These are phyloP conservation scores for Lutjanus argentimaculatus DNA, from an alignment of 2,797 vertebrate genomes.

Conservation along the genomic window DNA sequence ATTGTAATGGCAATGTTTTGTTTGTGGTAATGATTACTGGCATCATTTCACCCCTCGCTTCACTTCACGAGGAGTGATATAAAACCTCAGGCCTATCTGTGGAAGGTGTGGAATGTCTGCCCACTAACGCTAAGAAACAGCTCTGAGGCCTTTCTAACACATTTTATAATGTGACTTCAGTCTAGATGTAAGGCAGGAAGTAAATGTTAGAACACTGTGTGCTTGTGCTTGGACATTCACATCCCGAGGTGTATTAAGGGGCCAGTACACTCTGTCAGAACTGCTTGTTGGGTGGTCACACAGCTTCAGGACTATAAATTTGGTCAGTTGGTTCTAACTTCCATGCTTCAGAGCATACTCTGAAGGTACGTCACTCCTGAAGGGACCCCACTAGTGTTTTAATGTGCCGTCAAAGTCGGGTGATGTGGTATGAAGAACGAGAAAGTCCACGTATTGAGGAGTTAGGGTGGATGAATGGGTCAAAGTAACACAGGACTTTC, in stretches of 20 bases:
- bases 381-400: too few relatives aligned
- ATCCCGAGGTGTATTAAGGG: neutral
- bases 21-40: slow-evolving; percentile 21
- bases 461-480: too few relatives aligned
- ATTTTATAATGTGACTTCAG: slow-evolving; percentile 32
- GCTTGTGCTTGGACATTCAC: neutral
- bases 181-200: slow-evolving; percentile 1
- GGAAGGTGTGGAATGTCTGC: slow-evolving; percentile 26
- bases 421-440: too few relatives aligned
- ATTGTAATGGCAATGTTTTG: neutral
- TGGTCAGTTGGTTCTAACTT: too few relatives aligned
- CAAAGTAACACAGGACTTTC: too few relatives aligned
- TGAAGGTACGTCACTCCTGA: too few relatives aligned
- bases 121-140: neutral
- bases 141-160: slow-evolving; percentile 44
- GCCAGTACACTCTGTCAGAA: neutral
- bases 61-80: slow-evolving; percentile 21
- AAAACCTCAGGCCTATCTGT: slow-evolving; percentile 13
- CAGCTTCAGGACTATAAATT: neutral
- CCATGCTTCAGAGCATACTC: too few relatives aligned
- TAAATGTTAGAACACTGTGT: slow-evolving; percentile 13
- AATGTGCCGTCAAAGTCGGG: too few relatives aligned
- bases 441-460: too few relatives aligned
- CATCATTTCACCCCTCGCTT: slow-evolving; percentile 43
- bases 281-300: neutral